Evolutionary conservation across 2,113 vertebrate species (phyloP).

Genomic region (Anhinga rufa): DNA sequence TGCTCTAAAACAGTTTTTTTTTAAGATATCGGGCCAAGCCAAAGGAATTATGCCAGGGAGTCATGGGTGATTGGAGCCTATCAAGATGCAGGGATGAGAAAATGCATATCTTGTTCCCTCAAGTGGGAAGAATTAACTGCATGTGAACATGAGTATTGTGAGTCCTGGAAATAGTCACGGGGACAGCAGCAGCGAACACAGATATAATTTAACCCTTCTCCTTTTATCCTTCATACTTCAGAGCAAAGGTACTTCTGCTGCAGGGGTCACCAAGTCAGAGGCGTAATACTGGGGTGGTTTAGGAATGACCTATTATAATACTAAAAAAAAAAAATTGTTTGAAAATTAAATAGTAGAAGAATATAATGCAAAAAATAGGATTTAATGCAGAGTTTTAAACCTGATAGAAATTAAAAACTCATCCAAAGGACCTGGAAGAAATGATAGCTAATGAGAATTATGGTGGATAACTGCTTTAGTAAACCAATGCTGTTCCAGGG

Average conservation of each 20-base stretch:
- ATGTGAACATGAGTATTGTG: background rate
- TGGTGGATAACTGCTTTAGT: background rate
- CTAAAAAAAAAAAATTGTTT: background rate
- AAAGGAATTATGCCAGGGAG: background rate
- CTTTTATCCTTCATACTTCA: background rate
- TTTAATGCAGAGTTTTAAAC: background rate
- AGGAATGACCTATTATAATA: background rate
- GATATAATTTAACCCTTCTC: background rate
- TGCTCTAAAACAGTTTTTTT: background rate
- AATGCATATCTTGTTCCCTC: background rate
- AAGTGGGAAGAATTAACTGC: background rate
- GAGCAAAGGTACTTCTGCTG: background rate
- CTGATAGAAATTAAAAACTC: background rate
- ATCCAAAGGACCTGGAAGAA: background rate
- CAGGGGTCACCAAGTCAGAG: background rate
- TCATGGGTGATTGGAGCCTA: background rate
- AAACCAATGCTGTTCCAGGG: background rate
- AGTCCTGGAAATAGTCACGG: background rate
- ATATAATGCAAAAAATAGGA: background rate
- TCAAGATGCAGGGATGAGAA: background rate
- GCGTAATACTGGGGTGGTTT: accelerated
- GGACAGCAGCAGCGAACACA: background rate
- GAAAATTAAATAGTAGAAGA: background rate
- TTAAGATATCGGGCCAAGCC: background rate
- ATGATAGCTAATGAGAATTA: background rate